Percentiles rank a stretch among this genome's conserved stretches.
Evolutionary conservation across 1,140 invertebrate genomes (phyloP).

Genomic region (Saxidomus purpurata): DNA sequence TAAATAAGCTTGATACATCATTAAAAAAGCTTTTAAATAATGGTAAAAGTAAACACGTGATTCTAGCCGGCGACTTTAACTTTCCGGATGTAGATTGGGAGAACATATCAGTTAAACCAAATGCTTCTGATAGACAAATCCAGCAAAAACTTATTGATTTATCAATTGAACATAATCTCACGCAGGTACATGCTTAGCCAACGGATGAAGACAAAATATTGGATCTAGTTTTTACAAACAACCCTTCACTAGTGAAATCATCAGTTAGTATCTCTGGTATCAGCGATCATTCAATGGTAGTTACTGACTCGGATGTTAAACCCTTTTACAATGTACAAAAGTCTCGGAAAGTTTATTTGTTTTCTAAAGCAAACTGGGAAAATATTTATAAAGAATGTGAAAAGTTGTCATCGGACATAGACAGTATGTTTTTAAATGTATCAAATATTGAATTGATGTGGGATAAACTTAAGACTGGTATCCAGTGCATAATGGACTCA

Average conservation of each 20-base stretch:
- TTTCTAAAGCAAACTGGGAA: neutral
- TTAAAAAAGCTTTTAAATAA: neutral
- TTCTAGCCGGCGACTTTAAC: neutral
- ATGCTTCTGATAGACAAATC: neutral
- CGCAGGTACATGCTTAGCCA: neutral
- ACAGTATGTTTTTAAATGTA: too few relatives aligned
- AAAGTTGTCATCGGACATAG: neutral
- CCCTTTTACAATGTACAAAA: neutral
- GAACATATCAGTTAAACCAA: neutral
- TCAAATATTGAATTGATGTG: too few relatives aligned
- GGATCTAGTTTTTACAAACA: neutral
- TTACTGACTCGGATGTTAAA: neutral
- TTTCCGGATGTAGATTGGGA: conserved; percentile 2
- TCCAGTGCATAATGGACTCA: neutral
- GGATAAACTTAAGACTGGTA: neutral
- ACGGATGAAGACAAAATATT: neutral
- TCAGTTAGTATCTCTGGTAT: neutral
- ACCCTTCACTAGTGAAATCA: neutral
- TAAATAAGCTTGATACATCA: too few relatives aligned
- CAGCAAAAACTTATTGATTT: neutral
- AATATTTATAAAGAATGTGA: neutral
- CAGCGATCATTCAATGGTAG: neutral
- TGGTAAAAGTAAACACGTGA: neutral
- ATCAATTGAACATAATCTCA: neutral
- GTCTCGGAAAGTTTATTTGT: neutral